phyloP scores from a whole-genome alignment of 2,888 invertebrate genomes.

The Drosophila monieri region DNA sequence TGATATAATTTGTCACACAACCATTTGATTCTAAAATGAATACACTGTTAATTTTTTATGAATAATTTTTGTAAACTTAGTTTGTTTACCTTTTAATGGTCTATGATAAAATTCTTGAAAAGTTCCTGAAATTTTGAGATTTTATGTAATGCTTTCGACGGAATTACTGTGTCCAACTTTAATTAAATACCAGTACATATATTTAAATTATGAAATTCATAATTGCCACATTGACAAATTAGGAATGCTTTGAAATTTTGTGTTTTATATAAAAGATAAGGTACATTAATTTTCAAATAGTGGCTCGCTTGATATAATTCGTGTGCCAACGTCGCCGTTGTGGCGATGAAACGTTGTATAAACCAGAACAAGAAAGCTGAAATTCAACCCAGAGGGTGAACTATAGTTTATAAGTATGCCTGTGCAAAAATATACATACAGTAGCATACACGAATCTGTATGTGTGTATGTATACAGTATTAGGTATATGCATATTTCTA shows the following conservation, averaged over 20 bases:
- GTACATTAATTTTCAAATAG: background rate
- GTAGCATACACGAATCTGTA: too few species aligned
- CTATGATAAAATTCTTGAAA: constrained; percentile 4
- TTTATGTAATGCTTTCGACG: background rate
- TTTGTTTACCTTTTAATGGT: constrained; percentile 6
- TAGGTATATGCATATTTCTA: background rate
- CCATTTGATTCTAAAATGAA: constrained; percentile 74
- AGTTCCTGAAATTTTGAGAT: constrained; percentile 4
- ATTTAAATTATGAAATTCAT: background rate
- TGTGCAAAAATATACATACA: background rate
- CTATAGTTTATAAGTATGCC: too few species aligned
- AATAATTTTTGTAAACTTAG: background rate
- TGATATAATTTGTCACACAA: constrained; percentile 83
- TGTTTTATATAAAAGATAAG: too few species aligned
- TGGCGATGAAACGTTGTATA: constrained; percentile 13
- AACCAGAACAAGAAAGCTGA: constrained; percentile 3
- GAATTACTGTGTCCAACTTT: background rate
- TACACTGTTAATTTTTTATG: background rate
- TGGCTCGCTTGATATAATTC: background rate
- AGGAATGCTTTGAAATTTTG: background rate
- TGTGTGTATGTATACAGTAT: too few species aligned
- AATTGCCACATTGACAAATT: background rate
- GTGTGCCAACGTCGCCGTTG: constrained; percentile 32
- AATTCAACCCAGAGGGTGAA: background rate
- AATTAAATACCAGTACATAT: background rate